Base-by-base conservation (phyloP, 2,888 invertebrate genomes). In the Blomia tropicalis region DNA sequence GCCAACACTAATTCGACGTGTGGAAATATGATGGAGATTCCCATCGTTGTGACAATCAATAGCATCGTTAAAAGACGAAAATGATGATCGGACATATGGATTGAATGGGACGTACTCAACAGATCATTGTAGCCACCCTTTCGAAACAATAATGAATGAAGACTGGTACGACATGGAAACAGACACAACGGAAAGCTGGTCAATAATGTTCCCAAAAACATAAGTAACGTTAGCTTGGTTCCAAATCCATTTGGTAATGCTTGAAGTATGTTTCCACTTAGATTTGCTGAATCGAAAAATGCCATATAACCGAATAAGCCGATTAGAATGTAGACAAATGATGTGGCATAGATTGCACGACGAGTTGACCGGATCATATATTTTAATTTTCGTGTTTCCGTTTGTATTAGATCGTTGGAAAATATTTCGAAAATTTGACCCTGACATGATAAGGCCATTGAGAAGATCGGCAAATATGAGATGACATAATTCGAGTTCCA, bases 151-250 rank as follows among this genome's bases (percentile, higher is more conserved):
- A 96, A 80, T 0, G 92, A 95, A 76, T 91, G 87, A 27, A 96
- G 77, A 72, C 92, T 91, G 14, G 88, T 88, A 64, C 96, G 78
- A 72, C 93, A 93, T 0, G 96, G 96, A 75, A 95, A 95, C 73
- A 96, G 87, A 69, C 92, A 88, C 67, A 98, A 79, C 1, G 96
- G 96, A 76, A 96, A 95, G 71, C 93, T 93, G 73, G 92, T 87
- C 19, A 92, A 92, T 31, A 96, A 82, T 0, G 93, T 92, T 70
- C 93, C 77, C 7, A 95, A 85, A 77, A 96, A 96, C 29, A 92
- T 90, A 66, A 93, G 79, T 78, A 93, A 93, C 70, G 95, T 88
- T 63, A 86, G 79, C 75, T 93, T 89, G 69, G 86, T 88, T 41
- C 84, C 67, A 5, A 72, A 80, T 2, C 87, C 85, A 0, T 85